Evolutionary conservation across 2,113 vertebrate genomes (phyloP).

Genomic region (Tachuris rubrigastra): DNA sequence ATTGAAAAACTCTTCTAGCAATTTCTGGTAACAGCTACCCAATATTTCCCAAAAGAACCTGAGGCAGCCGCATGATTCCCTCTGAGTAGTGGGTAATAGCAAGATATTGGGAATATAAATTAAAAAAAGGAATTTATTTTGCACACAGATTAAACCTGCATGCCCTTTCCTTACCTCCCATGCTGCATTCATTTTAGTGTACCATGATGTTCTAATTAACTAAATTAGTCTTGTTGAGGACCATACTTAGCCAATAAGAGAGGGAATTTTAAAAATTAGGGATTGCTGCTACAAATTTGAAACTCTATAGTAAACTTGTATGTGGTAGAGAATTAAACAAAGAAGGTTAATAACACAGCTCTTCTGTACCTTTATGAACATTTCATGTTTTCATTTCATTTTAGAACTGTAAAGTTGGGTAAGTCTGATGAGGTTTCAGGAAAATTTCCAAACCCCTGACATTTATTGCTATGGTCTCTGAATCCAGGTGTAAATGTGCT

Average conservation of each 20-base stretch:
- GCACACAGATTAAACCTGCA: background rate
- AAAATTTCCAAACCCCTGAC: slow-evolving; percentile 14
- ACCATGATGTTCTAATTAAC: background rate
- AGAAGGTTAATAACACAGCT: background rate
- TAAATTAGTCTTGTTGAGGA: background rate
- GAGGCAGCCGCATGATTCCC: background rate
- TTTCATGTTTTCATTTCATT: background rate
- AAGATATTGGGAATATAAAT: background rate
- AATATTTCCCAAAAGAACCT: background rate
- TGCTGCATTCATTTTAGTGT: background rate
- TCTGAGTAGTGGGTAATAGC: background rate
- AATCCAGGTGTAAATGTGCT: slow-evolving; percentile 41
- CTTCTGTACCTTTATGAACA: background rate
- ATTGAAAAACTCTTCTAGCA: background rate
- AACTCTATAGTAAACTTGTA: background rate
- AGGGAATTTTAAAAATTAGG: background rate
- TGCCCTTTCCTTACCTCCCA: background rate
- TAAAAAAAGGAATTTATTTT: background rate
- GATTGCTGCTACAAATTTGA: background rate
- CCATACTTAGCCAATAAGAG: background rate
- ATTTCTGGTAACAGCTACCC: background rate
- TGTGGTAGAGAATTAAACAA: background rate
- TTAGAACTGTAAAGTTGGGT: background rate
- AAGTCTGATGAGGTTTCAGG: background rate
- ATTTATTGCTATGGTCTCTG: background rate